Evolutionary conservation across 2,113 vertebrate species (phyloP).

Genomic region (Verasper variegatus): DNA sequence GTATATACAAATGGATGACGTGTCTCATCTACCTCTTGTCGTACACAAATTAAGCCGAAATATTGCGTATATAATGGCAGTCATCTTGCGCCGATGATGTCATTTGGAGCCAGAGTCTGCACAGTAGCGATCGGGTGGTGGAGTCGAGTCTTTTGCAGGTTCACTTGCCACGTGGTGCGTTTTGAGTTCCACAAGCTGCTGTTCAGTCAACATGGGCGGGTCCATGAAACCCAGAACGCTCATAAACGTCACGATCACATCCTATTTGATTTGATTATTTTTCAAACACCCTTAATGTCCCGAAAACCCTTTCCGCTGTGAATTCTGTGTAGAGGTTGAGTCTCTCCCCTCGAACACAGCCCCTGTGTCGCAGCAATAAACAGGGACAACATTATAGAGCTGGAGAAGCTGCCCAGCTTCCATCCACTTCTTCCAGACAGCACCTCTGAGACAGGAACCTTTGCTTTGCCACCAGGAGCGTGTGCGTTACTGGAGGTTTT

Average conservation of each 20-base stretch:
- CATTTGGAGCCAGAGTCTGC: too few relatives aligned
- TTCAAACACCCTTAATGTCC: slow-evolving; percentile 9
- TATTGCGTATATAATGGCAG: too few relatives aligned
- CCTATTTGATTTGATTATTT: slow-evolving; percentile 21
- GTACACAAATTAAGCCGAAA: too few relatives aligned
- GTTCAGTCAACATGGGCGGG: slow-evolving; percentile 84
- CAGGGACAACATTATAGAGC: slow-evolving; percentile 83
- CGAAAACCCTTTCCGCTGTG: slow-evolving; percentile 7
- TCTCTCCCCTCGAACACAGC: not conserved
- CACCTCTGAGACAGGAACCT: slow-evolving; percentile 80
- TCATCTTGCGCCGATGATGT: too few relatives aligned
- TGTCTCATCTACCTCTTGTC: too few relatives aligned
- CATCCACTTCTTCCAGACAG: slow-evolving; percentile 82
- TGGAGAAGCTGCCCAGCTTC: slow-evolving; percentile 84
- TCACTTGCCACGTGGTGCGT: slow-evolving; percentile 79
- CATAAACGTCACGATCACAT: slow-evolving; percentile 16
- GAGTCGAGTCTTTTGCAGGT: slow-evolving; percentile 65
- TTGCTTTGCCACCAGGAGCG: slow-evolving; percentile 82
- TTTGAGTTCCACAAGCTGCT: slow-evolving; percentile 86
- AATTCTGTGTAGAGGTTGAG: not conserved
- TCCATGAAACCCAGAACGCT: slow-evolving; percentile 69
- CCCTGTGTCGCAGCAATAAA: slow-evolving; percentile 31
- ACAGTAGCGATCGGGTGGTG: too few relatives aligned
- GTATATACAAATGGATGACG: too few relatives aligned
- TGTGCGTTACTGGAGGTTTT: not conserved